Evolutionary conservation across 2,888 invertebrate genomes (phyloP).

Genomic region (Volucella bombylans): DNA sequence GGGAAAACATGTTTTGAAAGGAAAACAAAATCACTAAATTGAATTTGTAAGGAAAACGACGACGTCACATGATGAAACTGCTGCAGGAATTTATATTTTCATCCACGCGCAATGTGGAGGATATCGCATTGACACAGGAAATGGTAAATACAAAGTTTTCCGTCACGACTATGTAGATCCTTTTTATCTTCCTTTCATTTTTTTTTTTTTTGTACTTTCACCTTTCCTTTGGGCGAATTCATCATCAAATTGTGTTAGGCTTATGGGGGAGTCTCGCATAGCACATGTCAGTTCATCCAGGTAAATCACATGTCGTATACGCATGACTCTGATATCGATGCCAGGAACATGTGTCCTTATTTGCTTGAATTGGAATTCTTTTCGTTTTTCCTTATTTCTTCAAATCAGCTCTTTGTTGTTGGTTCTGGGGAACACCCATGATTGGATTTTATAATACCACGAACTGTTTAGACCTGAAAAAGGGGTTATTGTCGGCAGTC

Average conservation of each 20-base stretch:
- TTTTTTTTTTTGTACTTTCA: background rate
- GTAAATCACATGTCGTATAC: constrained; percentile 59
- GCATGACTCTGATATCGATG: constrained; percentile 29
- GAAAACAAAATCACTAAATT: constrained; percentile 7
- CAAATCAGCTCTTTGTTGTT: background rate
- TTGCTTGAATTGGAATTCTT: constrained; percentile 1
- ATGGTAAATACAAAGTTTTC: constrained; percentile 79
- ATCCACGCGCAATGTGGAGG: constrained; percentile 82
- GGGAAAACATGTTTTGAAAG: constrained; percentile 35
- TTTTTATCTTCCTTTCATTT: background rate
- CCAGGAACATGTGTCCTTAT: constrained; percentile 58
- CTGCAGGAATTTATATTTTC: constrained; percentile 82
- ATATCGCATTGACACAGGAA: constrained; percentile 81
- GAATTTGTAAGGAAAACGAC: background rate
- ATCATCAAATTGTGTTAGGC: background rate
- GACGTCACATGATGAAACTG: constrained; percentile 80
- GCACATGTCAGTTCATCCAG: constrained; percentile 31
- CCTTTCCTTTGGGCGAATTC: constrained; percentile 2
- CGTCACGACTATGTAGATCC: no score
- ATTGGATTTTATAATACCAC: constrained; percentile 43
- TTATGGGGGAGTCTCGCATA: no score
- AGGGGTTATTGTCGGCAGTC: background rate
- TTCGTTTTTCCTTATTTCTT: constrained; percentile 26
- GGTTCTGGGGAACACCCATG: constrained; percentile 32
- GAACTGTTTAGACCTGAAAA: background rate